A percentile compares a stretch with the other conserved stretches of the same genome.
These are phyloP conservation scores for Hydrolagus affinis DNA, from an alignment of 2,113 vertebrate genomes.

Conservation along the genomic window DNA sequence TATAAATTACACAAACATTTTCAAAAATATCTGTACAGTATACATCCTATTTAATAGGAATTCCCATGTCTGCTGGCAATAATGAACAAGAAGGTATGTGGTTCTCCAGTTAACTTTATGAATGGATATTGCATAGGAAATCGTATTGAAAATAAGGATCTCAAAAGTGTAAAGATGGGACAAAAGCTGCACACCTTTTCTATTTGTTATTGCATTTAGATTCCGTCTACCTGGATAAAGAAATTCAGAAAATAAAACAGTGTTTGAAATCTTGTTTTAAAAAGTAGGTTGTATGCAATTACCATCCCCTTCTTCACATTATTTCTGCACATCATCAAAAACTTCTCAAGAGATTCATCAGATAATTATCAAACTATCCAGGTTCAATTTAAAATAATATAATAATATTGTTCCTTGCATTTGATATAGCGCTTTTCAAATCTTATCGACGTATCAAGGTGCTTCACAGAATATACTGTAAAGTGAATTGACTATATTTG, in stretches of 20 bases:
- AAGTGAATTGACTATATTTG: too few species aligned
- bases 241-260: constrained; percentile 22
- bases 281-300: not conserved
- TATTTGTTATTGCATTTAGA: constrained; percentile 29
- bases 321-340: not conserved
- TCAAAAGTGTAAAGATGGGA: constrained; percentile 6
- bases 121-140: not conserved
- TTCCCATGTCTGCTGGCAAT: constrained; percentile 20
- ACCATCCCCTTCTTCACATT: not conserved
- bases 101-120: not conserved
- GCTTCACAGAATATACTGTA: too few species aligned
- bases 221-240: constrained; percentile 26
- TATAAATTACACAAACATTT: constrained; percentile 30
- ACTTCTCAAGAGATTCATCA: not conserved
- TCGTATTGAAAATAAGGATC: not conserved
- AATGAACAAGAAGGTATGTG: constrained; percentile 25
- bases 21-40: constrained; percentile 32
- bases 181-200: constrained; percentile 25
- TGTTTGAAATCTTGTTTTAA: not conserved
- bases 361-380: not conserved
- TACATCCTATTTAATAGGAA: constrained; percentile 30
- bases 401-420: too few species aligned
- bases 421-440: too few species aligned
- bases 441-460: too few species aligned
- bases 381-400: too few species aligned